Evolutionary conservation across 1,140 invertebrate genomes (phyloP).

Genomic region (Diploscapter pachys): DNA sequence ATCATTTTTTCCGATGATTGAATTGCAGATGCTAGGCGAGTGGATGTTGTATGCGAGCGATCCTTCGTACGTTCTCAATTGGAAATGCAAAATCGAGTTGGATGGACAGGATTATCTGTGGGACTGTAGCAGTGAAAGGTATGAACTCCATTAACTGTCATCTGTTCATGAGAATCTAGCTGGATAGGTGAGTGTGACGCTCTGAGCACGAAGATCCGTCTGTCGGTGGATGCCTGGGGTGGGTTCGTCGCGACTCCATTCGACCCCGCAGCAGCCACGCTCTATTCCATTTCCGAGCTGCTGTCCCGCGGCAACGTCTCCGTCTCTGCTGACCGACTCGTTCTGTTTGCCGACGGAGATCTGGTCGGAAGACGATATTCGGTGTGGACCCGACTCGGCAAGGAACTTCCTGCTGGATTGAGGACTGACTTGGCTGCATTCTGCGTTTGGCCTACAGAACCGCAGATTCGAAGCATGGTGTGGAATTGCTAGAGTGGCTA

Average conservation of each 20-base stretch:
- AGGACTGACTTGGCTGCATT: constrained; percentile 11
- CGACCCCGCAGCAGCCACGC: neutral
- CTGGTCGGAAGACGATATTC: constrained; percentile 27
- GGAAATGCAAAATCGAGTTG: constrained; percentile 17
- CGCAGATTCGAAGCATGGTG: constrained; percentile 15
- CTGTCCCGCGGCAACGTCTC: constrained; percentile 24
- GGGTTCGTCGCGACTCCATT: neutral
- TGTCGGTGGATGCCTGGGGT: constrained; percentile 8
- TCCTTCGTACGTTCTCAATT: constrained; percentile 25
- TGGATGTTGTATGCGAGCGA: constrained; percentile 23
- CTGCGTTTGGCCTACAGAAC: constrained; percentile 28
- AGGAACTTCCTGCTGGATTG: constrained; percentile 1
- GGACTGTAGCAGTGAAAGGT: constrained; percentile 23
- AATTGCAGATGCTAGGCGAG: constrained; percentile 21
- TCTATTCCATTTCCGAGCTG: constrained; percentile 15
- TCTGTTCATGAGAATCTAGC: neutral
- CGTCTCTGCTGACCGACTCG: constrained; percentile 15
- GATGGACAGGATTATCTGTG: constrained; percentile 17
- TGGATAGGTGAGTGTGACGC: constrained; percentile 31
- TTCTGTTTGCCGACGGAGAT: constrained; percentile 25
- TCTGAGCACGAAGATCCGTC: constrained; percentile 4
- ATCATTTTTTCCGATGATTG: neutral
- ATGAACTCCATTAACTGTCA: neutral
- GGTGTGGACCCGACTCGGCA: constrained; percentile 18
- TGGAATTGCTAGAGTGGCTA: neutral